phyloP scores from a whole-genome alignment of 1,140 invertebrate genomes.

The Geopemphigus sp. region DNA sequence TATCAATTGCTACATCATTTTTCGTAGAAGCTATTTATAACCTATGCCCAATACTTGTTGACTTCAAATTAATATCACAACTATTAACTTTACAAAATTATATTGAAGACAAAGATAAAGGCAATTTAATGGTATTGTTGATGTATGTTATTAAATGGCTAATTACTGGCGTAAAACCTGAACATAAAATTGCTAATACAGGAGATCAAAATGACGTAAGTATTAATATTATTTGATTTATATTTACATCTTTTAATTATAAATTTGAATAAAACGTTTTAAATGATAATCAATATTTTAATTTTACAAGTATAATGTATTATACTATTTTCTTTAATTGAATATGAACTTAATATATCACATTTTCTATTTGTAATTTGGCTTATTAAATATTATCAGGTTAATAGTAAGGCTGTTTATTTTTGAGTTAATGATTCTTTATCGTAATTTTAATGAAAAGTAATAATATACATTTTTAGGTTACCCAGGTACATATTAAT shows the following conservation, averaged over 20 bases:
- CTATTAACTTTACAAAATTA: neutral
- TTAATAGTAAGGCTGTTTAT: no score
- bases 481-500: slow-evolving; percentile 14
- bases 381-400: no score
- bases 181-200: neutral
- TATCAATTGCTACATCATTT: neutral
- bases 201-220: slow-evolving; percentile 21
- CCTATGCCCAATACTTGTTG: neutral
- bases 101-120: slow-evolving; percentile 20
- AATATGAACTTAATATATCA: no score
- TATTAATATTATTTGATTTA: neutral
- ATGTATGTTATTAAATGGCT: slow-evolving; percentile 25
- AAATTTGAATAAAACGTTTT: neutral
- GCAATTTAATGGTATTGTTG: neutral
- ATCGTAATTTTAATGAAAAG: no score
- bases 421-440: no score
- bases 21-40: slow-evolving; percentile 11
- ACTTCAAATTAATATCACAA: slow-evolving; percentile 21
- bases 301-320: no score
- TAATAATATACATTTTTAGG: slow-evolving; percentile 11
- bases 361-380: no score
- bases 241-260: neutral
- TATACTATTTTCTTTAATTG: no score
- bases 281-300: neutral
- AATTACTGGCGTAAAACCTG: slow-evolving; percentile 21